Evolutionary conservation across 2,113 vertebrate genomes (phyloP).

Genomic region (Hypocryptadius cinnamomeus): DNA sequence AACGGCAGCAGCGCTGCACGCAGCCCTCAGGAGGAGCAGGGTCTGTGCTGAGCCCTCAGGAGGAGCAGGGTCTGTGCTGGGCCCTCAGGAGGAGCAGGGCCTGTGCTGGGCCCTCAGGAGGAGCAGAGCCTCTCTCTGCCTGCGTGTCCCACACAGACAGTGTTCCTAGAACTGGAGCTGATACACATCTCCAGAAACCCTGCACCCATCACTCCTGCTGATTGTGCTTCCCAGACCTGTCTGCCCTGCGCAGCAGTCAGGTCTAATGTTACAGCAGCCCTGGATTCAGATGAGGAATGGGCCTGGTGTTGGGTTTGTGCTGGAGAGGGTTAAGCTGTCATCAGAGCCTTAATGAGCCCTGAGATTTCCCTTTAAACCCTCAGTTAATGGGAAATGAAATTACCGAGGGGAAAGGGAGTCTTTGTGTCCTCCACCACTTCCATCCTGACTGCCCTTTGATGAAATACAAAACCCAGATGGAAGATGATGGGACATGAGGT

Average conservation of each 20-base stretch:
- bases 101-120: too few species aligned
- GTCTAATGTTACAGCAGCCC: background rate
- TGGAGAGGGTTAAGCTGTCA: background rate
- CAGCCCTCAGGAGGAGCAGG: too few species aligned
- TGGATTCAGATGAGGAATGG: background rate
- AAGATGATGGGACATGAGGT: rapidly evolving
- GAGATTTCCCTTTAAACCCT: background rate
- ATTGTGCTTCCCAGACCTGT: background rate
- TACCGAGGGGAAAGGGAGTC: background rate
- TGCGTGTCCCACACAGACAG: rapidly evolving
- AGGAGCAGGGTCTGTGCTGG: background rate
- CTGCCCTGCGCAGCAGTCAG: background rate
- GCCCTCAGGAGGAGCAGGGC: background rate
- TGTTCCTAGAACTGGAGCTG: rapidly evolving
- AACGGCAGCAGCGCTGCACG: rapidly evolving
- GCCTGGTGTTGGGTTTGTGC: background rate
- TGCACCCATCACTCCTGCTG: background rate
- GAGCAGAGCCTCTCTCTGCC: background rate
- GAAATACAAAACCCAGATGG: background rate
- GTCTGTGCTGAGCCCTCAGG: background rate
- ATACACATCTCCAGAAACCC: background rate
- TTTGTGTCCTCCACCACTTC: background rate
- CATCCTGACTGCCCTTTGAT: background rate
- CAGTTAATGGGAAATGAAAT: background rate
- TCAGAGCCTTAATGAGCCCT: background rate